Evolutionary conservation across 2,113 vertebrate species (phyloP).

Genomic region (Paradoxurus hermaphroditus): DNA sequence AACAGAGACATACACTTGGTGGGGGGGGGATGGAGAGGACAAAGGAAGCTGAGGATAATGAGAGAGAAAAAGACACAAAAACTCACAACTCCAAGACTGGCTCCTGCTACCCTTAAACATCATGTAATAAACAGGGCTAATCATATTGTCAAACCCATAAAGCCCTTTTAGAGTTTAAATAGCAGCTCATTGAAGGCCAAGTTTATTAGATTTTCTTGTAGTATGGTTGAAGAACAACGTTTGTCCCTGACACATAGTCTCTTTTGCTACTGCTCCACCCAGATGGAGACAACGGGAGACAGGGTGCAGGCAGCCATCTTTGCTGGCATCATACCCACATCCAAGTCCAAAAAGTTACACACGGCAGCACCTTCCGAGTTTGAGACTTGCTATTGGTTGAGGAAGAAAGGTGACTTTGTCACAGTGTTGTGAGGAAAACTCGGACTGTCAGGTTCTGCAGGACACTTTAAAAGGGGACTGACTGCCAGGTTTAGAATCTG

Average conservation of each 20-base stretch:
- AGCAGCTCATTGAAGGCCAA: background rate
- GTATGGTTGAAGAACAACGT: conserved; percentile 10
- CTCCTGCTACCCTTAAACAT: background rate
- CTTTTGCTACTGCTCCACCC: background rate
- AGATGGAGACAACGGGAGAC: background rate
- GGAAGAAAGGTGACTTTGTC: background rate
- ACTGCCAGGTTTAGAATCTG: background rate
- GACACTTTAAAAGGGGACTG: background rate
- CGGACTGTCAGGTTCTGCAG: background rate
- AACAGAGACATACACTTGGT: background rate
- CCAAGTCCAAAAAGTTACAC: fast-evolving
- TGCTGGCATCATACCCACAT: background rate
- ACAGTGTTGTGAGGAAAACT: background rate
- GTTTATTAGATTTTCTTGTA: background rate
- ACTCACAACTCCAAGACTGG: background rate
- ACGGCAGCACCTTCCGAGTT: background rate
- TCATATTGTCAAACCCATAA: background rate
- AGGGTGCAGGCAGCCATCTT: background rate
- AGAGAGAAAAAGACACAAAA: background rate
- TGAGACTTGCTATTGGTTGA: background rate
- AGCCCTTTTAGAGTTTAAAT: background rate
- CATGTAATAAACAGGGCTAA: conserved; percentile 4
- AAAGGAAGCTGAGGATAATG: background rate
- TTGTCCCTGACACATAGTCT: background rate
- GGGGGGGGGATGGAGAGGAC: background rate